A percentile compares a stretch with the other conserved stretches of the same genome.
These are phyloP conservation scores for Bursaphelenchus okinawaensis DNA, from an alignment of 2,888 invertebrate species.

Conservation along the genomic window DNA sequence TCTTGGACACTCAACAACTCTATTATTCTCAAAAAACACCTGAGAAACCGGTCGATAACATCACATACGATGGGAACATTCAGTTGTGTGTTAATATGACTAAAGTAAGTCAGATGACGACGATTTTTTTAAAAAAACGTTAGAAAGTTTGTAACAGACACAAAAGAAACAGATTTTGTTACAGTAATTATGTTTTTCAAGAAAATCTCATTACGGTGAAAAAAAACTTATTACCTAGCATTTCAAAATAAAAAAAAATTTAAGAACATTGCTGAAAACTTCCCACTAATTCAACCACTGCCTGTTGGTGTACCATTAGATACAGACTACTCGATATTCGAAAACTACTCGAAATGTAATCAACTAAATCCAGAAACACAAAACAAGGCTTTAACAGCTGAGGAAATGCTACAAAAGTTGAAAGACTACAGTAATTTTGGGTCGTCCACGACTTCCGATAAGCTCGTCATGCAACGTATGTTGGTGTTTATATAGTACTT, in stretches of 20 bases:
- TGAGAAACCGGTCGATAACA: not conserved
- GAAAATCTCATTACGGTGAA: no score
- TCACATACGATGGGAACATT: not conserved
- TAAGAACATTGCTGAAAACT: not conserved
- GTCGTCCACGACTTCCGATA: not conserved
- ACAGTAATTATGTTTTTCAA: no score
- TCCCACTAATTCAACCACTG: not conserved
- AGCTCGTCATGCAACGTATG: not conserved
- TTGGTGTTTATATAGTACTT: not conserved
- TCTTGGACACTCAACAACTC: slow-evolving; percentile 1
- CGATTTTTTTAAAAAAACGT: no score
- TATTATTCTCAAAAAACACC: not conserved
- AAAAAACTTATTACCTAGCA: no score
- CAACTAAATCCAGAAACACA: not conserved
- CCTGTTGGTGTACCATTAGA: not conserved
- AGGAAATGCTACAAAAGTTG: not conserved
- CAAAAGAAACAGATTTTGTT: no score
- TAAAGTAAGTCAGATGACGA: no score
- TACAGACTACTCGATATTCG: not conserved
- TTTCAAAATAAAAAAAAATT: no score
- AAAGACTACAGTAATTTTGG: not conserved
- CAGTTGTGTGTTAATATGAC: not conserved
- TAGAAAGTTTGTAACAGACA: no score
- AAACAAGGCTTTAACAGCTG: not conserved
- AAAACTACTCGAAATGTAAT: not conserved